phyloP scores from a whole-genome alignment of 2,797 vertebrate genomes.

The Lycodopsis pacificus region DNA sequence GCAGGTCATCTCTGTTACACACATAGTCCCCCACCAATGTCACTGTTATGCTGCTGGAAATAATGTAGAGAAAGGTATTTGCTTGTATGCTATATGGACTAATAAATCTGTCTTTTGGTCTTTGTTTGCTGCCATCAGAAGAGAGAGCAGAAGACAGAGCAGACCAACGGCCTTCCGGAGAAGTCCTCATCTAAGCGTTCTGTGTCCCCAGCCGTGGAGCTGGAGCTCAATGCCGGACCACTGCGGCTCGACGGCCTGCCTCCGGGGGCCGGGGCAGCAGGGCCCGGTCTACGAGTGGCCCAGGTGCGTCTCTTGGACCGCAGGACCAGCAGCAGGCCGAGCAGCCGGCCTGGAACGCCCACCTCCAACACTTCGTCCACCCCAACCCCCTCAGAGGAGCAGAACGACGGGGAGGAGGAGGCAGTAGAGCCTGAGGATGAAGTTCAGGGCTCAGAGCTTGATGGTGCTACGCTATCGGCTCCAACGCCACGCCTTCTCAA shows the following conservation, averaged over 20 bases:
- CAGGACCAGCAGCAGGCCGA: constrained; percentile 88
- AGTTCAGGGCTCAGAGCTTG: constrained; percentile 87
- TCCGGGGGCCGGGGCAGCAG: constrained; percentile 80
- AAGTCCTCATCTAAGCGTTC: constrained; percentile 88
- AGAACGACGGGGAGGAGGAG: constrained; percentile 94
- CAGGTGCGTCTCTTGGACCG: constrained; percentile 94
- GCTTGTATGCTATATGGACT: neutral
- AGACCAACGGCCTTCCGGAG: constrained; percentile 95
- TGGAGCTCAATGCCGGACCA: constrained; percentile 84
- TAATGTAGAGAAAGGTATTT: neutral
- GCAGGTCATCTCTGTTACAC: neutral
- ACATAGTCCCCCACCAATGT: neutral
- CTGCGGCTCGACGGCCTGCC: constrained; percentile 81
- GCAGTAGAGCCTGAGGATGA: constrained; percentile 94
- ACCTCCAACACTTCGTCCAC: constrained; percentile 94
- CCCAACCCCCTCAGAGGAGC: constrained; percentile 93
- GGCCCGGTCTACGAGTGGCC: constrained; percentile 82
- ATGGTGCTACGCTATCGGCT: constrained; percentile 85
- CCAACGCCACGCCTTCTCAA: constrained; percentile 89
- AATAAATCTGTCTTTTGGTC: neutral
- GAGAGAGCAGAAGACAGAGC: constrained; percentile 96
- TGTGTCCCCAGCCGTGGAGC: constrained; percentile 90
- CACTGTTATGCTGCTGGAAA: neutral
- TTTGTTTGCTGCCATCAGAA: constrained; percentile 83
- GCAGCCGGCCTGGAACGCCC: constrained; percentile 95